phyloP scores from a whole-genome alignment of 2,797 vertebrate genomes.

The Ceryle rudis region DNA sequence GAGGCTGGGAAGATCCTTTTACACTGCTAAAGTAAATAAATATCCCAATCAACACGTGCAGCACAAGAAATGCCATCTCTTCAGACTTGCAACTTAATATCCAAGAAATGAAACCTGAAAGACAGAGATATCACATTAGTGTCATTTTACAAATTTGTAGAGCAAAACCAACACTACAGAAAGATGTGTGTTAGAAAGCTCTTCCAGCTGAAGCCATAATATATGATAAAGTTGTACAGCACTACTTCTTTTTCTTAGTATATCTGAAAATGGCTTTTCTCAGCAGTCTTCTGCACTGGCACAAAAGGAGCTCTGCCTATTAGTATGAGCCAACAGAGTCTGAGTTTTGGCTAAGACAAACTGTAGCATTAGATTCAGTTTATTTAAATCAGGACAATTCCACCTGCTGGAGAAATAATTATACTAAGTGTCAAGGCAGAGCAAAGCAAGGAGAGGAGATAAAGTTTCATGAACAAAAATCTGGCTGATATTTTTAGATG shows the following conservation, averaged over 20 bases:
- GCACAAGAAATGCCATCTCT: constrained; percentile 75
- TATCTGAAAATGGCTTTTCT: neutral
- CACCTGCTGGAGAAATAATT: constrained; percentile 72
- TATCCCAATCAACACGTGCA: constrained; percentile 74
- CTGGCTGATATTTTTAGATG: constrained; percentile 55
- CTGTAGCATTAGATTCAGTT: neutral
- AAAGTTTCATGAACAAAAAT: constrained; percentile 58
- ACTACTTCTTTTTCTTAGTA: neutral
- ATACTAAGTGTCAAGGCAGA: constrained; percentile 68
- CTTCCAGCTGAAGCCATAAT: neutral
- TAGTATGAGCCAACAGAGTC: neutral
- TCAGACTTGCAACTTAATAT: constrained; percentile 67
- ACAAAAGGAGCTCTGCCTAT: neutral
- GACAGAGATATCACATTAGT: constrained; percentile 51
- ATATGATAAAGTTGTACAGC: constrained; percentile 17
- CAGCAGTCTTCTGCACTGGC: neutral
- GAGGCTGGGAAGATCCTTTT: constrained; percentile 80
- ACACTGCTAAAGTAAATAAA: constrained; percentile 74
- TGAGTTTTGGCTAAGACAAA: neutral
- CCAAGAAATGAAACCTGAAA: constrained; percentile 72
- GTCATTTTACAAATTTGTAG: neutral
- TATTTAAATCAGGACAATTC: constrained; percentile 65
- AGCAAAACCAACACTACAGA: neutral
- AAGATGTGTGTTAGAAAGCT: neutral
- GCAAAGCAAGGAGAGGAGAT: constrained; percentile 61